Evolutionary conservation across 2,797 vertebrate species (phyloP), one percentile per base, ranked within the genome.

Genomic region (Dendrocincla tyrannina): DNA sequence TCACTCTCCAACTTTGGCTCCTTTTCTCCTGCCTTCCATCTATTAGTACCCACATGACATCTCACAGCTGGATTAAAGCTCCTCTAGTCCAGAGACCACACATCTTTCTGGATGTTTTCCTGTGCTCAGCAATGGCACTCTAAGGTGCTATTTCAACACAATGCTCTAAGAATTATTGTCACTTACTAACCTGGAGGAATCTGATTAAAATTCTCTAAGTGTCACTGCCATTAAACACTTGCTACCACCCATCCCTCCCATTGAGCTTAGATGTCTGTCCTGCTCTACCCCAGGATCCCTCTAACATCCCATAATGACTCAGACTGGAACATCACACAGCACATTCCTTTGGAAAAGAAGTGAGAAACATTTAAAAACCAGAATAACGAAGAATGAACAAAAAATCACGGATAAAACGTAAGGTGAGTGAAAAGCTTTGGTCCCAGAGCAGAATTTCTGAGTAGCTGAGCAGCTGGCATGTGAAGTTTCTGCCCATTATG

Each of bases 401-500:
- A 63, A 91, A 47, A 35, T 13, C 8, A 50, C 20, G 2, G 79
- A 60, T 72, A 49, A 77, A 47, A 85, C 10, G 22, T 13, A 88
- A 88, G 55, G 68, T 11, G 25, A 96, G 67, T 24, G 11, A 77
- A 12, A 78, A 68, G 5, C 15, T 87, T 44, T 79, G 64, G 70
- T 95, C 92, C 91, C 96, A 81, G 20, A 85, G 73, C 17, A 91
- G 91, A 86, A 81, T 53, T 89, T 66, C 56, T 17, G 62, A 91
- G 63, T 10, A 77, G 76, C 28, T 42, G 52, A 88, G 74, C 95
- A 97, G 85, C 93, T 96, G 95, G 78, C 77, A 79, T 20, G 28
- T 10, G 39, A 90, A 66, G 41, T 56, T 95, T 63, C 68, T 83
- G 64, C 42, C 56, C 59, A 66, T 67, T 84, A 93, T 16, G 28